Base-by-base conservation (phyloP, 2,888 invertebrate species). In the Catocala sponsa region DNA sequence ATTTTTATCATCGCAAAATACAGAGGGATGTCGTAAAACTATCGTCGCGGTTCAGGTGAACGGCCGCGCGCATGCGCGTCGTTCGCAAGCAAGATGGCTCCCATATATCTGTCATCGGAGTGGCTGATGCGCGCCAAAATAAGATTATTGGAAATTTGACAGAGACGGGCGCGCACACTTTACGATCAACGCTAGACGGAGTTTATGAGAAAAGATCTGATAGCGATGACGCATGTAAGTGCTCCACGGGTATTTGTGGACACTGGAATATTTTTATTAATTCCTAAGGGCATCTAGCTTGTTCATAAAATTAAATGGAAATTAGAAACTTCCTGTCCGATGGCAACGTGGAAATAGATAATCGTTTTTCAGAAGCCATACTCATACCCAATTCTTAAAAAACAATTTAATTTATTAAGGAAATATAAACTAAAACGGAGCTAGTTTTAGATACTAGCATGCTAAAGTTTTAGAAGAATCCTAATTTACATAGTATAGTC, bases 91-190 rank as follows among this genome's bases (percentile, higher is more conserved):
- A 87, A 87, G 91, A 90, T 90, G 92, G 91, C 91, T 81, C 72
- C 88, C 90, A 91, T 94, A 92, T 91, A 89, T 94, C 94, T 84
- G 82, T 94, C 94, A 90, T 88, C 94, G 87, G 76, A 60, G 82
- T 84, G 87, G 90, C 91, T 94, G 92, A 93, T 92, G 92, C 92
- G 91, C 93, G 93, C 94, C 94, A 94, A 93, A 94, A 94, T 94
- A 94, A 94, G 91, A 91, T 92, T 91, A 91, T 90, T 87, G 91
- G 91, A 91, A 91, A 91, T 91, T 92, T 91, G 92, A 93, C 92
- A 91, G 90, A 89, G 85, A 87, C 84, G 89, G 88, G 86, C 81
- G 82, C 80, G 81, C 81, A 79, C 83, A 82, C 84, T 91, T 91
- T 91, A 91, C 91, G 91, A 91, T 87, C 86, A 76, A 76, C 76